Evolutionary conservation across 2,888 invertebrate species (phyloP).

Genomic region (Cephus pygmeus): DNA sequence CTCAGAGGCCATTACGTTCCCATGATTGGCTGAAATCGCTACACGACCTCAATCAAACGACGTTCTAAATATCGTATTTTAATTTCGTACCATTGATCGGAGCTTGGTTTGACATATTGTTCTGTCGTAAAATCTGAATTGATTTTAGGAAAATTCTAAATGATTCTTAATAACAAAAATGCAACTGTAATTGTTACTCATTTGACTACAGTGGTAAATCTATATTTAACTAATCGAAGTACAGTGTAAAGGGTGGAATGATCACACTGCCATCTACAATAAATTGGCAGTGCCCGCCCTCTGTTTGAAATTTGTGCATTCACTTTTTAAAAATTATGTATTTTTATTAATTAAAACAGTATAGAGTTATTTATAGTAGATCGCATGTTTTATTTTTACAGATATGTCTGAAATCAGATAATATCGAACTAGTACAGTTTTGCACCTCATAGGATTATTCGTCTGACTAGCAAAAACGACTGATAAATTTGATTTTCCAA

Average conservation of each 20-base stretch:
- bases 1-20: conserved; percentile 72
- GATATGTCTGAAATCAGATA: not conserved
- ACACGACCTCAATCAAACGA: conserved; percentile 61
- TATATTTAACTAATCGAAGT: conserved; percentile 59
- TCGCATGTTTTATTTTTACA: not conserved
- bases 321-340: not conserved
- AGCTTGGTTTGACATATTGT: not conserved
- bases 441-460: not conserved
- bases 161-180: not conserved
- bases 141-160: not conserved
- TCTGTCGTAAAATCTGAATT: not conserved
- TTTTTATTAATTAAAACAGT: not conserved
- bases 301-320: not conserved
- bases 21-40: conserved; percentile 69
- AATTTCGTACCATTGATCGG: not conserved
- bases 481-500: not conserved
- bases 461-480: not conserved
- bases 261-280: conserved; percentile 12
- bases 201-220: conserved; percentile 57
- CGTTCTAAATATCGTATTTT: conserved; percentile 41
- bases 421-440: not conserved
- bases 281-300: not conserved
- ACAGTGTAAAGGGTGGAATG: conserved; percentile 35
- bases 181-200: not conserved
- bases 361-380: not conserved